A percentile compares a stretch with the other conserved stretches of the same genome.
Evolutionary conservation across 2,113 vertebrate species (phyloP).

Genomic region (Cheirogaleus medius): DNA sequence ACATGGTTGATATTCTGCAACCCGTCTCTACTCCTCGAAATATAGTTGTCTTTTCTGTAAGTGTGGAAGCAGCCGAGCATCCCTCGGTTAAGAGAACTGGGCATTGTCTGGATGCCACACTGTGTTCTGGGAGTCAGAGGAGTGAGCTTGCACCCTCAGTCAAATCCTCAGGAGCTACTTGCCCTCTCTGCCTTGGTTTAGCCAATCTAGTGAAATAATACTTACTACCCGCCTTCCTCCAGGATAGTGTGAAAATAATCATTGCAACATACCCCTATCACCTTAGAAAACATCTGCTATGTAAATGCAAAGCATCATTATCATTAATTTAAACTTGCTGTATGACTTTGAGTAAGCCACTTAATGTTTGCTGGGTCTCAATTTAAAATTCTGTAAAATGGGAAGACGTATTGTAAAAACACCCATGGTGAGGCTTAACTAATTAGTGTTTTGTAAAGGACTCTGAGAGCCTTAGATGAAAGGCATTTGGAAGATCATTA

Average conservation of each 20-base stretch:
- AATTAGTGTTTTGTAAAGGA: slow-evolving; percentile 64
- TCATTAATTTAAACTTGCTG: background rate
- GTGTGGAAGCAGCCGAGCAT: background rate
- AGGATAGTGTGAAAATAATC: background rate
- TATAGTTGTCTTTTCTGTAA: background rate
- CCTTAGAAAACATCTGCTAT: background rate
- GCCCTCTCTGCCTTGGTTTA: background rate
- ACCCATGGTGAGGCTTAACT: slow-evolving; percentile 12
- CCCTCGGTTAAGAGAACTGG: background rate
- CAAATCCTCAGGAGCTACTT: background rate
- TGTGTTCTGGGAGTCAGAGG: background rate
- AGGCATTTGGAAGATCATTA: slow-evolving; percentile 46
- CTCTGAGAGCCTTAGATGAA: slow-evolving; percentile 66
- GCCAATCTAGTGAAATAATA: background rate
- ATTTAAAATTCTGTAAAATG: slow-evolving; percentile 75
- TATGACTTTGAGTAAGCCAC: slow-evolving; percentile 51
- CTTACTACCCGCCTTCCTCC: background rate
- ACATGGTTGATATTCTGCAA: background rate
- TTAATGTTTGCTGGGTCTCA: slow-evolving; percentile 44
- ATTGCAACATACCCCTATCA: background rate
- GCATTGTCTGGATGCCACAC: no score
- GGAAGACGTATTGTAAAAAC: slow-evolving; percentile 55
- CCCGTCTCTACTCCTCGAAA: background rate
- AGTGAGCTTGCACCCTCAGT: background rate
- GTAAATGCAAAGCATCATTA: slow-evolving; percentile 7